These are phyloP conservation scores for Gryllus longicercus DNA, from an alignment of 2,888 invertebrate genomes.

Conservation along the genomic window DNA sequence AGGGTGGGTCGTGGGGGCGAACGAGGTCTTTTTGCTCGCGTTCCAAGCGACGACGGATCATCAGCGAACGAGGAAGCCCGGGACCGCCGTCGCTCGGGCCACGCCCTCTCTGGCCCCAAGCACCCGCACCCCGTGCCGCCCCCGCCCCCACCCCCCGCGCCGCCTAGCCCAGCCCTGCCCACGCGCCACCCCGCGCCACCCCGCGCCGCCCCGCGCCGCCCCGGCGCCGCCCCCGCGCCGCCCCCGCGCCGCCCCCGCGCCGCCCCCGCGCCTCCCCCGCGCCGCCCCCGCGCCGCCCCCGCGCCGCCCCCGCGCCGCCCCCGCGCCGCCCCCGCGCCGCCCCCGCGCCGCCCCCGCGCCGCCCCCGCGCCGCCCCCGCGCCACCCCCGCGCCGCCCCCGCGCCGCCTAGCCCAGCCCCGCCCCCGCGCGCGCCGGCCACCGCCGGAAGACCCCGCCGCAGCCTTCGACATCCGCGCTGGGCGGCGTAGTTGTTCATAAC, in stretches of 20 bases:
- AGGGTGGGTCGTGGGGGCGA: no score
- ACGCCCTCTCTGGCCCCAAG: not conserved
- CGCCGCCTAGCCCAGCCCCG: slow-evolving; percentile 37
- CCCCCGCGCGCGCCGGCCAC: slow-evolving; percentile 36
- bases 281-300: slow-evolving; percentile 37
- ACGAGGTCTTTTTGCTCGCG: no score
- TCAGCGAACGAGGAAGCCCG: not conserved
- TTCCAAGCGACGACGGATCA: not conserved
- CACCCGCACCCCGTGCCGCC: no score
- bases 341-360: slow-evolving; percentile 34
- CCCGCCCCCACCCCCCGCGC: no score
- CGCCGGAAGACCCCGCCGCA: slow-evolving; percentile 41
- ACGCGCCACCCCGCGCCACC: no score
- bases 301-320: slow-evolving; percentile 40
- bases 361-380: no score
- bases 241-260: not conserved
- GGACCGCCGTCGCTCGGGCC: no score
- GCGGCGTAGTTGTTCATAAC: no score
- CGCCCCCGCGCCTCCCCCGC: slow-evolving; percentile 42
- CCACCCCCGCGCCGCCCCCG: no score
- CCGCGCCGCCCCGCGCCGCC: no score
- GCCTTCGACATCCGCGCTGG: slow-evolving; percentile 36
- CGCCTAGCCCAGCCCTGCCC: no score
- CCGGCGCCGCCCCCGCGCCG: no score
- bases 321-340: slow-evolving; percentile 47